Evolutionary conservation across 2,113 vertebrate species (phyloP), one percentile per base, ranked within the genome.

Genomic region (Planiliza haematocheilus): DNA sequence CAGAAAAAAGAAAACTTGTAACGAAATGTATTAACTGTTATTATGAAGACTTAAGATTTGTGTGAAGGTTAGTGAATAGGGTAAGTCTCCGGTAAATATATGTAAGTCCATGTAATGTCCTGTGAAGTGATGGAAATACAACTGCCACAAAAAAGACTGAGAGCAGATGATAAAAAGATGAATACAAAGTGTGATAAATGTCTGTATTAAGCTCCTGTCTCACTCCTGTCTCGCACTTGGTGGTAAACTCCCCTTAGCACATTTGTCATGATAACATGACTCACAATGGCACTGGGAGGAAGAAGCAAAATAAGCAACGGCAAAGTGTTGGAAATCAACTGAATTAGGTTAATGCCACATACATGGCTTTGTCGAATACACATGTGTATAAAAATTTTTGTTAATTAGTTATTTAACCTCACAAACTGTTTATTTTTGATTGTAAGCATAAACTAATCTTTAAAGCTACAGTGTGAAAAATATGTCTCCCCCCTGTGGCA

Each of bases 251-350:
- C 17, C 59, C 8, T 63, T 50, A 50, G 17, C 62, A 41, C 10
- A 21, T 67, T 30, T 59, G 55, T 80, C 60, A 67, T 24, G 13
- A 21, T 42, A 24, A 16, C 34, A 21, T 51, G 68, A 48, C 18
- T 64, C 37, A n/a, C 21, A 37, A 61, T 18, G 12, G 59, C 16
- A 42, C n/a, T 49, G 9, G 4, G 12, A 60, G 10, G 18, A 39
- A 11, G 21, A 7, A 58, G 17, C 24, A 30, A 10, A 61, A 56
- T 11, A 4, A 73, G 5, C 2, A 51, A 18, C 10, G 20, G 42
- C 3, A 20, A 9, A 60, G 0, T 12, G n/a, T 45, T 17, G 7
- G 51, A 63, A 63, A 13, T 38, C 38, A 37, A 2, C 14, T 21
- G 8, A 53, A 24, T 34, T 46, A 2, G 2, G 34, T 21, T 16